Conservation (phyloP, 2,113 vertebrate genomes). For the Oriolus oriolus region DNA sequence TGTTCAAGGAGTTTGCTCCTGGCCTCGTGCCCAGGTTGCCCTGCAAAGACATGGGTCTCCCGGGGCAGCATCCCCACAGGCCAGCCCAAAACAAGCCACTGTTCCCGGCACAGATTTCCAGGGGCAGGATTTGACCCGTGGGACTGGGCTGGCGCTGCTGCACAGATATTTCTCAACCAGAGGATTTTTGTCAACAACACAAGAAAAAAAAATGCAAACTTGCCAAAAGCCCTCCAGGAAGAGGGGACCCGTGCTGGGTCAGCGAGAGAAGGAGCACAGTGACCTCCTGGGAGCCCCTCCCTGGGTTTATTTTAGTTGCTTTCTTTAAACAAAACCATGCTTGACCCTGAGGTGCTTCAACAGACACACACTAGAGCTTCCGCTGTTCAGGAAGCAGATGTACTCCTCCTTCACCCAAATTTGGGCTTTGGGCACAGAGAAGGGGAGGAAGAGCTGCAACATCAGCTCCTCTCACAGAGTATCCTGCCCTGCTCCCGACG, state of each 20-base stretch:
- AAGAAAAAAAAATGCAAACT: slow-evolving; percentile 29
- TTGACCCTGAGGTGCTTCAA: slow-evolving; percentile 18
- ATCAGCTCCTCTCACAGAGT: background rate
- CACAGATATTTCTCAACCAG: slow-evolving; percentile 21
- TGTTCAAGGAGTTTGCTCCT: background rate
- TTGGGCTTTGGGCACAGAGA: background rate
- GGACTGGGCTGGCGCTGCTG: background rate
- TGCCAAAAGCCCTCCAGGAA: background rate
- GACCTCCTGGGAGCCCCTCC: background rate
- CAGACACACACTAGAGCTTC: background rate
- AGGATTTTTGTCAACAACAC: slow-evolving; percentile 34
- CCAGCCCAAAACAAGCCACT: background rate
- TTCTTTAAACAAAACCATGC: slow-evolving; percentile 41
- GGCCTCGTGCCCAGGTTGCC: accelerated
- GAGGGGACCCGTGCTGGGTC: background rate
- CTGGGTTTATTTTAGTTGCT: slow-evolving; percentile 16
- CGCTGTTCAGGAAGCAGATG: background rate
- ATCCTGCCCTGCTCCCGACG: accelerated
- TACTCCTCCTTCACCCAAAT: background rate
- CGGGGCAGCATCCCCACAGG: background rate
- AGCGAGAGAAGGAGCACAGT: background rate
- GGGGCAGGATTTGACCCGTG: background rate
- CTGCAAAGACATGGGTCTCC: background rate
- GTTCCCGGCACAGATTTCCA: background rate
- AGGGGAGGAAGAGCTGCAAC: background rate